Evolutionary conservation across 2,888 invertebrate species (phyloP), one percentile per base, ranked within the genome.

Genomic region (Noctua janthe): DNA sequence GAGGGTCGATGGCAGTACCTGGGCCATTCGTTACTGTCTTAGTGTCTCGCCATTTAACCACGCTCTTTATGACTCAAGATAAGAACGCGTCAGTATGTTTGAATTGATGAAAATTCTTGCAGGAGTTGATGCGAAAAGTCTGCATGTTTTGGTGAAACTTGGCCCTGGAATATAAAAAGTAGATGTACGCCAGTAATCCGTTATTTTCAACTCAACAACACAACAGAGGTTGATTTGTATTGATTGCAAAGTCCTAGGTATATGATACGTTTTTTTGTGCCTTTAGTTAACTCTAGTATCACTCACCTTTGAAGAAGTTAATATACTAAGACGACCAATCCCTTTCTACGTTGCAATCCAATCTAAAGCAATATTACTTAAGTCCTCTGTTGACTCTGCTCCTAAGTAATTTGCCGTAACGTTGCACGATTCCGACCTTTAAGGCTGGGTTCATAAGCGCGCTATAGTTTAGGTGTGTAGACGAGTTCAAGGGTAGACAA

Each of bases 401-500:
- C 23, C 75, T 64, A 78, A 73, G 81, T 81, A 70, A 79, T 85
- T 82, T 79, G 72, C 77, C 74, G 71, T 62, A 83, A 77, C 56
- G 66, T 76, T 73, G 54, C 75, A 74, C 84, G 80, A 86, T 80
- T 82, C 59, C 81, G 79, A 90, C 85, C 83, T 88, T 87, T 89
- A 87, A 72, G 74, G 72, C 83, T 79, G 74, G 72, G 80, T 79
- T 66, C 69, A 88, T 71, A 86, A 82, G 67, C 66, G 76, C 72
- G 78, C 77, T 85, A 81, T 74, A 79, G 71, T 85, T 82, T 79
- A 82, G 91, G 88, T 85, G 90, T 89, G 87, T 84, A 76, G 73
- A 81, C 49, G 81, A 85, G 90, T 89, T 90, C 89, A 90, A 90
- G 89, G 90, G 85, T 89, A 85, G 79, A 78, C 89, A 86, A 86